phyloP scores from a whole-genome alignment of 1,140 invertebrate species.

The Diploscapter pachys region DNA sequence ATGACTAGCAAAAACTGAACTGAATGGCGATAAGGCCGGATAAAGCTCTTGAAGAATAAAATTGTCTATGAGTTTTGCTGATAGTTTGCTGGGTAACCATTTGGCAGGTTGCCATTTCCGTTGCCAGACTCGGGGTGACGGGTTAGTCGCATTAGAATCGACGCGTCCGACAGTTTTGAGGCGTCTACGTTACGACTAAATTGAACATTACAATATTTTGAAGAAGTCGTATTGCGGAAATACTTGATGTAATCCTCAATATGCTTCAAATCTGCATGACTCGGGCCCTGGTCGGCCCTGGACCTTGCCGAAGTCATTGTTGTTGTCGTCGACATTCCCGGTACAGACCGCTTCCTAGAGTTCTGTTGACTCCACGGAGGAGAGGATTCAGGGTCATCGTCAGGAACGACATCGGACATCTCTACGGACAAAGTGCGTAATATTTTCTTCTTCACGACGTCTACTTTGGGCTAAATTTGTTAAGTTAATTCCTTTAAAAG shows the following conservation, averaged over 20 bases:
- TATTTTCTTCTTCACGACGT: constrained; percentile 22
- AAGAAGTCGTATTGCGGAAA: background rate
- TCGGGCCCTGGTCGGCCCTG: background rate
- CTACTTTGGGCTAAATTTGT: constrained; percentile 22
- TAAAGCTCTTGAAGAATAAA: constrained; percentile 13
- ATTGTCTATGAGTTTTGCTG: background rate
- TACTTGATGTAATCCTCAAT: constrained; percentile 25
- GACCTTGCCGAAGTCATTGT: too few relatives aligned
- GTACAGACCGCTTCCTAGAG: constrained; percentile 1
- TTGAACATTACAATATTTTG: background rate
- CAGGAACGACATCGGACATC: constrained; percentile 13
- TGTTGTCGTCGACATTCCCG: too few relatives aligned
- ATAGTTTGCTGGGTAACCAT: constrained; percentile 19
- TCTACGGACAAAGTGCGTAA: constrained; percentile 23
- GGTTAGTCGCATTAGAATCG: constrained; percentile 10
- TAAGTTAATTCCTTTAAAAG: background rate
- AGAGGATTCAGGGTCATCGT: background rate
- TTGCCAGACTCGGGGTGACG: constrained; percentile 15
- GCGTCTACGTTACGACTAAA: constrained; percentile 17
- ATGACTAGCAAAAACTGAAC: constrained; percentile 14
- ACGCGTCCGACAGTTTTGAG: constrained; percentile 18
- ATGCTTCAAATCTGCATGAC: constrained; percentile 10
- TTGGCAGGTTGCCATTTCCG: constrained; percentile 7
- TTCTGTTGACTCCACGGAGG: background rate
- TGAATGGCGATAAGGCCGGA: constrained; percentile 6